Evolutionary conservation across 1,140 invertebrate species (phyloP), one percentile per base, ranked within the genome.

Genomic region (Eupristina koningsbergeri): DNA sequence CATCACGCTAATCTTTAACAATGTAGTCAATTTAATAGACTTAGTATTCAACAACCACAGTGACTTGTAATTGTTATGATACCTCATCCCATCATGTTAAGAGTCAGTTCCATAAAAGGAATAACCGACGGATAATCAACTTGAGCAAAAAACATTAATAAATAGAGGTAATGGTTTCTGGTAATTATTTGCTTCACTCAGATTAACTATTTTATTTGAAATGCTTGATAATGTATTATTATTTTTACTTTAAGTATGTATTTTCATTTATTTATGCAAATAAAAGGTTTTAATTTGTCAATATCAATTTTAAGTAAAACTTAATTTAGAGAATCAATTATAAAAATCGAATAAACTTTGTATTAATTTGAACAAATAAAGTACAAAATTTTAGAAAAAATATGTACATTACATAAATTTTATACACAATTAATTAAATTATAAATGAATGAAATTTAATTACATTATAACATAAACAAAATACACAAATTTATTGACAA

Each of bases 41-140:
- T 29, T 74, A 47, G 41, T 47, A 74, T 9, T 26, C 22, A 81
- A 85, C n/a, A n/a, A n/a, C n/a, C n/a, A n/a, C n/a, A n/a, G 77
- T 84, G 84, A 87, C 84, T 86, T 84, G 34, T 74, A 75, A 87
- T 88, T 86, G 78, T 87, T 87, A 87, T 85, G 85, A 87, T 88
- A 86, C 86, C 84, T 85, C 87, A 84, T 87, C 84, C 86, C 87
- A 84, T 87, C 58, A 86, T 83, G 81, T 84, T 80, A 64, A 74
- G 71, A 58, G 26, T n/a, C n/a, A n/a, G n/a, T n/a, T n/a, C n/a
- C n/a, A 31, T 71, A 71, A 22, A 41, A 26, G 0, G 67, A 71
- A 5, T 6, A 41, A 74, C 7, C n/a, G 39, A n/a, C 41, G 41
- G 26, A 41, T 39, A 74, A 74, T n/a, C 41, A 74, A 19, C 41